A percentile compares a stretch with the other conserved stretches of the same genome.
These are phyloP conservation scores for Prionailurus bengalensis DNA, from an alignment of 2,113 vertebrate species.

Conservation along the genomic window DNA sequence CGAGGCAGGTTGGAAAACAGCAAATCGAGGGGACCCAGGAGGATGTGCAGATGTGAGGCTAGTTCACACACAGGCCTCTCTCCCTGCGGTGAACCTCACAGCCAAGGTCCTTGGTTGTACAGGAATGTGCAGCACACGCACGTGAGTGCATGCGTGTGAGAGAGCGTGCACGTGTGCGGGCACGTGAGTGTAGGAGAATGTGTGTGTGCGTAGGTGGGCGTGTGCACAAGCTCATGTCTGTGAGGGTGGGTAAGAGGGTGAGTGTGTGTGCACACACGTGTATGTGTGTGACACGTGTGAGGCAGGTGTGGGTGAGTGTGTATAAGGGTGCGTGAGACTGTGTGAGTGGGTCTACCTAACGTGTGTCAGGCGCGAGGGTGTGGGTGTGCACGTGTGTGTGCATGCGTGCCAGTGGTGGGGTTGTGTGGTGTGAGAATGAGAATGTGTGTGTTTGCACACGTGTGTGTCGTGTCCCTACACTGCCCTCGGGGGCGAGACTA, in stretches of 20 bases:
- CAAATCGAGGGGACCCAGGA: background rate
- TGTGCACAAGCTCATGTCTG: background rate
- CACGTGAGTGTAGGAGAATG: background rate
- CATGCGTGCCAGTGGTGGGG: background rate
- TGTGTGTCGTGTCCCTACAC: no score
- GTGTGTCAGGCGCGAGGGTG: background rate
- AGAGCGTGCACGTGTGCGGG: background rate
- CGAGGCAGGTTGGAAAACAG: background rate
- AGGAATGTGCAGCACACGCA: background rate
- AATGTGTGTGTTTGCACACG: background rate
- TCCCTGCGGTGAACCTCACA: background rate
- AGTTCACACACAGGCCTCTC: fast-evolving
- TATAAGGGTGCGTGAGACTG: background rate
- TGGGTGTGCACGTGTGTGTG: background rate
- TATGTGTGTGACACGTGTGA: background rate
- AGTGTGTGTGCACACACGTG: background rate
- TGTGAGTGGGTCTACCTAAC: background rate
- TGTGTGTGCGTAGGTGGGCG: background rate
- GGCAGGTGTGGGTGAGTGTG: background rate
- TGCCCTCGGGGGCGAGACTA: background rate
- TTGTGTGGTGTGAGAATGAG: background rate
- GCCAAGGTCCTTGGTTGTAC: background rate
- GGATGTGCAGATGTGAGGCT: fast-evolving
- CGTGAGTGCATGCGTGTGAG: background rate
- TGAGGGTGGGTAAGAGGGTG: fast-evolving